These are phyloP conservation scores for Anarhynchus alexandrinus DNA, from an alignment of 2,113 vertebrate species.

Conservation along the genomic window DNA sequence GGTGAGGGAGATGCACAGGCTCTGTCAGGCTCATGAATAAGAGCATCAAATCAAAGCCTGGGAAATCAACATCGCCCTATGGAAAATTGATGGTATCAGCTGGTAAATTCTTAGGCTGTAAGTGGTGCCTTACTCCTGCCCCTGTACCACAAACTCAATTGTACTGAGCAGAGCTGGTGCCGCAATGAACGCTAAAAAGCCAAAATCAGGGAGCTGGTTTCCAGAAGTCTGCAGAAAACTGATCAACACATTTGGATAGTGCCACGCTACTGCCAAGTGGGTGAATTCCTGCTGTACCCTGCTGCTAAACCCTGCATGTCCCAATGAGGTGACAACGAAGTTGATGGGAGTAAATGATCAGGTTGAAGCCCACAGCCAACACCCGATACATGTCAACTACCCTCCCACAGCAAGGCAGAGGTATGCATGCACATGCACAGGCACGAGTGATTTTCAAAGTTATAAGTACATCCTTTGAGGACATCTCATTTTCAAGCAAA, in stretches of 20 bases:
- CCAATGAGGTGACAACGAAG: rapidly evolving
- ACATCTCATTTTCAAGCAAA: background rate
- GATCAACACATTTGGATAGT: rapidly evolving
- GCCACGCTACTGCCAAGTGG: rapidly evolving
- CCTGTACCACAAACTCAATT: background rate
- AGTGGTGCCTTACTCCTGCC: background rate
- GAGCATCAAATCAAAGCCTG: background rate
- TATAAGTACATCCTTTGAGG: background rate
- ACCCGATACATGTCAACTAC: rapidly evolving
- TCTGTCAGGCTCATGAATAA: background rate
- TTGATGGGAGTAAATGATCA: background rate
- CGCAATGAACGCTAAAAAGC: background rate
- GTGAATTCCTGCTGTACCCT: rapidly evolving
- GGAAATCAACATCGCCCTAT: background rate
- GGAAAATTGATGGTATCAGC: background rate
- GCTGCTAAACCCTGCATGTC: background rate
- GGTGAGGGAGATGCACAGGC: background rate
- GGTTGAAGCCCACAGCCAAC: background rate
- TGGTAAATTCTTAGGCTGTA: background rate
- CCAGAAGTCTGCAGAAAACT: background rate
- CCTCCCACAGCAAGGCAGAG: background rate
- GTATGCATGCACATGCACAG: rapidly evolving
- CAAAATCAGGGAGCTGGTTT: background rate
- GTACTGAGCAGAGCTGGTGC: background rate
- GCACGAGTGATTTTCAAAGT: background rate